Evolutionary conservation across 2,888 invertebrate species (phyloP), one percentile per base, ranked within the genome.

Genomic region (Tiphia femorata): DNA sequence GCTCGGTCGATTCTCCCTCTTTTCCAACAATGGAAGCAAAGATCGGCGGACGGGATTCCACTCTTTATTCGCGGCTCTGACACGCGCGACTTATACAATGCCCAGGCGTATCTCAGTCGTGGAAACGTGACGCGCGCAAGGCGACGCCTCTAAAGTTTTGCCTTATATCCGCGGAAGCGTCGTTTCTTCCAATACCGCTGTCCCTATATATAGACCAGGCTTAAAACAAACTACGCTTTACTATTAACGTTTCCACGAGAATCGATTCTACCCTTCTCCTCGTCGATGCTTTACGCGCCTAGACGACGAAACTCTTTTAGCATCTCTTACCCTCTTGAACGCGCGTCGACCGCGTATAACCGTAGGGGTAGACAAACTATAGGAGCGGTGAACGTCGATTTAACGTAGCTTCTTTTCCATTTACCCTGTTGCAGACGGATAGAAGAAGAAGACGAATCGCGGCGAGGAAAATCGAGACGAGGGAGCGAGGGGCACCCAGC

Each of bases 401-500:
- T 33, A 12, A 42, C 27, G 27, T 8, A 42, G 16, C 23, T 23
- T 42, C 8, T 42, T 7, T 14, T 12, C 14, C 37, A 41, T 59
- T 58, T 64, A 25, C 25, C 6, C 38, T 52, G 47, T 70, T 64
- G 4, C 67, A 70, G 69, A 64, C 54, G 62, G 44, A 67, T 59
- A 59, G 65, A 77, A 68, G 76, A 73, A n/a, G n/a, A n/a, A n/a
- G n/a, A n/a, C n/a, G n/a, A n/a, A 69, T 66, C 69, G 70, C 69
- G 68, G 66, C 63, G 64, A 67, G 62, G 76, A 70, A 62, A 77
- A 77, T 80, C 80, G 80, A 72, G 79, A 75, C 78, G 80, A 79
- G 80, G 80, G 78, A 77, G 78, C 72, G 78, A 77, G 81, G 82
- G 81, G 83, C 82, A 77, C 72, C 67, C 67, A 82, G 82, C 82